phyloP scores from a whole-genome alignment of 2,113 vertebrate species.

The Aegotheles bennettii region DNA sequence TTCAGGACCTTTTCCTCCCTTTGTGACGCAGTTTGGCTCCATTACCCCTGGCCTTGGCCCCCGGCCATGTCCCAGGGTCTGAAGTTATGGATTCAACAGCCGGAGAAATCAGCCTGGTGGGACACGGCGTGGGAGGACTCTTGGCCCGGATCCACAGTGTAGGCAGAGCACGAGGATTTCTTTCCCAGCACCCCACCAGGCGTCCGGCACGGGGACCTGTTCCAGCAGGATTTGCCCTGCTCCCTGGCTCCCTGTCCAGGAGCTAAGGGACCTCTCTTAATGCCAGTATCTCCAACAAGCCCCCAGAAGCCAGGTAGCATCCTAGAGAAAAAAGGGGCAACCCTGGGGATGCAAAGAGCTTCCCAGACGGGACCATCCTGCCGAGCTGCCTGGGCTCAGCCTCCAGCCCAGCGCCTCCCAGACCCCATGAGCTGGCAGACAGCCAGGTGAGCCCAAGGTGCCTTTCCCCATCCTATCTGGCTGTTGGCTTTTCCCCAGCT shows the following conservation, averaged over 20 bases:
- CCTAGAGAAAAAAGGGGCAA: neutral
- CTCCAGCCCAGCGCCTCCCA: neutral
- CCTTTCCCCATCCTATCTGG: neutral
- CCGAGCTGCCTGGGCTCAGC: neutral
- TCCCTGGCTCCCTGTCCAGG: fast-evolving
- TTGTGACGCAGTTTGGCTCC: constrained; percentile 64
- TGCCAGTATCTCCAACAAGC: fast-evolving
- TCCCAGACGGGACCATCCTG: neutral
- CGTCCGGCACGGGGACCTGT: neutral
- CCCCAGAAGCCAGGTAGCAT: neutral
- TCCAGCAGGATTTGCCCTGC: neutral
- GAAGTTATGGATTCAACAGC: constrained; percentile 61
- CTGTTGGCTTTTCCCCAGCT: neutral
- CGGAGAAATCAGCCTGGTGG: constrained; percentile 33
- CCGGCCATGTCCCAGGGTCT: constrained; percentile 26
- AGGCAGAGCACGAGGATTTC: constrained; percentile 35
- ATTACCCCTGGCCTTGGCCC: neutral
- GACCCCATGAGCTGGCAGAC: neutral
- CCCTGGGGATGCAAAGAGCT: neutral
- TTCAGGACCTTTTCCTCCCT: constrained; percentile 59
- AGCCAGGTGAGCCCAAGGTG: neutral
- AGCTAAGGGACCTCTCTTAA: neutral
- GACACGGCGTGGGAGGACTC: constrained; percentile 12
- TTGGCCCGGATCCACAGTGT: constrained; percentile 28
- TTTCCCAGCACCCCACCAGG: constrained; percentile 9